phyloP scores from a whole-genome alignment of 1,140 invertebrate species.

The Acromyrmex echinatior region DNA sequence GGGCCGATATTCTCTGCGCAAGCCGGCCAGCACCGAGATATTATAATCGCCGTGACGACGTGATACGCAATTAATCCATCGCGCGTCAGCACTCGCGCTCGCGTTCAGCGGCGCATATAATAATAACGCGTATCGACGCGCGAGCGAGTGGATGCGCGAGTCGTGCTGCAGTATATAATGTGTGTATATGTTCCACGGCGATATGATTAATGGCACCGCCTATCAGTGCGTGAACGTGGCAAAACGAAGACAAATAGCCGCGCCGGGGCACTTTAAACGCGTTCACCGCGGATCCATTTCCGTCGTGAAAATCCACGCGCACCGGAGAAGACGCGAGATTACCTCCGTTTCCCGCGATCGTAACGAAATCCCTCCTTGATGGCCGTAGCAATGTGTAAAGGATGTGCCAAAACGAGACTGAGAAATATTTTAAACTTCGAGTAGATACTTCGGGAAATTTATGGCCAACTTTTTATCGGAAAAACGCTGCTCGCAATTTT shows the following conservation, averaged over 20 bases:
- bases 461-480: not conserved
- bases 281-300: constrained; percentile 78
- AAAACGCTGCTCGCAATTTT: not conserved
- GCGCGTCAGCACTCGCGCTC: constrained; percentile 68
- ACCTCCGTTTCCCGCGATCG: constrained; percentile 24
- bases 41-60: constrained; percentile 79
- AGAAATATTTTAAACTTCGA: not conserved
- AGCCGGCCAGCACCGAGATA: constrained; percentile 65
- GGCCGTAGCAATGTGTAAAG: constrained; percentile 39
- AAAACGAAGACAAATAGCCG: constrained; percentile 82
- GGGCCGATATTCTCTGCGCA: not conserved
- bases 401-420: not conserved
- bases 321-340: constrained; percentile 33
- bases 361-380: constrained; percentile 37
- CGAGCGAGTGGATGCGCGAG: constrained; percentile 31
- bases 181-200: constrained; percentile 19
- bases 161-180: not conserved
- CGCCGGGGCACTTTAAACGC: constrained; percentile 69
- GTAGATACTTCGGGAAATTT: not conserved
- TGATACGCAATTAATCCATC: constrained; percentile 79
- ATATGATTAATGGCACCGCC: constrained; percentile 80
- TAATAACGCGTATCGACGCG: constrained; percentile 79
- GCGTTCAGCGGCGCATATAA: constrained; percentile 48
- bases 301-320: constrained; percentile 67
- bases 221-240: constrained; percentile 80